Percentiles rank a stretch among this genome's conserved stretches.
These are phyloP conservation scores for Rhinolophus ferrumequinum DNA, from an alignment of 2,113 vertebrate genomes.

Conservation along the genomic window DNA sequence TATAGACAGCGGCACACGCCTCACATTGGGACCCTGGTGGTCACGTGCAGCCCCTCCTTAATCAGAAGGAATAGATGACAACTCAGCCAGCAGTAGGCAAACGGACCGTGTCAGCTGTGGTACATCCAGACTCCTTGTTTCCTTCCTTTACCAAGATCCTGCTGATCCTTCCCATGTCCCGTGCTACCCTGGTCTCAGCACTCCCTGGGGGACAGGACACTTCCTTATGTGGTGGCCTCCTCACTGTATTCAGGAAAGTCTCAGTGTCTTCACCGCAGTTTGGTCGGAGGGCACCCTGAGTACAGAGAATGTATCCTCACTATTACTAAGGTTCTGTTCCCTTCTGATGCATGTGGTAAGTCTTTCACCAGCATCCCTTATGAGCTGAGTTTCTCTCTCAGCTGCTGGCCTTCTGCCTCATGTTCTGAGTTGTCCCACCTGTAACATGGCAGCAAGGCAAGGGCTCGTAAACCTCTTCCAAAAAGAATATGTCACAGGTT, in stretches of 20 bases:
- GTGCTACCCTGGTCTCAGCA: neutral
- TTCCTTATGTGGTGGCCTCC: neutral
- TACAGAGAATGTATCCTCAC: neutral
- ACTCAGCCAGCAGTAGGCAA: neutral
- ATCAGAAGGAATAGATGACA: neutral
- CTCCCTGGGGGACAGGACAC: too few relatives aligned
- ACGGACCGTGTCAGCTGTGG: neutral
- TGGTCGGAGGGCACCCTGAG: neutral
- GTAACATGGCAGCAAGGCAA: too few relatives aligned
- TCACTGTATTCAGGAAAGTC: neutral
- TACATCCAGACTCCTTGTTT: neutral
- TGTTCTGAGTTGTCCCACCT: neutral
- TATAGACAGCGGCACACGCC: neutral
- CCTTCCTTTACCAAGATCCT: neutral
- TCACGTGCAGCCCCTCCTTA: neutral
- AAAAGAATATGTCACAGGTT: neutral
- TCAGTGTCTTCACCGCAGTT: neutral
- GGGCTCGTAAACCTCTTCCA: neutral
- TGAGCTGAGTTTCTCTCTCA: neutral
- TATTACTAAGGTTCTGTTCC: neutral
- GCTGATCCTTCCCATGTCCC: neutral
- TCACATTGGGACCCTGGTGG: neutral
- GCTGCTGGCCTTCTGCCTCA: neutral
- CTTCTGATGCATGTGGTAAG: neutral
- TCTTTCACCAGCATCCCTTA: neutral